Evolutionary conservation across 2,797 vertebrate genomes (phyloP), one percentile per base, ranked within the genome.

Genomic region (Botia kubotai): DNA sequence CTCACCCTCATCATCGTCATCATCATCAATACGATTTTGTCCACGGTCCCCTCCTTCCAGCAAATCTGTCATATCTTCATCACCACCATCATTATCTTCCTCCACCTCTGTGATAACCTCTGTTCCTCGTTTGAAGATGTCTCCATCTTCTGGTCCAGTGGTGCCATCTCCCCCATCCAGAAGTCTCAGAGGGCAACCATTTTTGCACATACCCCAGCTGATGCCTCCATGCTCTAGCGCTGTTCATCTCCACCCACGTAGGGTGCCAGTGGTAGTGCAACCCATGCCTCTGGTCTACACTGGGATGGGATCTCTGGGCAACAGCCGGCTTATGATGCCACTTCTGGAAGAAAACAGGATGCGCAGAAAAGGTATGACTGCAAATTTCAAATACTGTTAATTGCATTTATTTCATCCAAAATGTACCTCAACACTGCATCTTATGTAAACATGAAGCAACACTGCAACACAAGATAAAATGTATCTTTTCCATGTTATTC

Each of bases 151-250:
- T 19, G 58, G 75, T 91, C 94, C 76, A 36, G 29, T 65, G 76
- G 93, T 95, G 83, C 92, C 95, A 77, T 95, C 94, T 86, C 93
- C 95, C 0, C 95, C 95, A 8, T 86, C 80, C 75, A 55, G 83
- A 8, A 91, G 93, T 82, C 91, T 95, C 82, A 92, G 94, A 85
- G 94, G 94, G 83, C 95, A 95, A 89, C 94, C 95, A 58, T 95
- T 95, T 93, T 93, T 95, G 92, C 95, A 95, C 93, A 94, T 96
- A 85, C 95, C 95, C 84, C 94, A 95, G 83, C 93, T 93, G 17
- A 93, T 95, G 83, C 94, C 94, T 78, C 92, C 94, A 84, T 95
- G 95, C 55, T 95, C 93, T 23, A 85, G 80, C 48, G 77, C 82
- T 1, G 67, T 85, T 23, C 87, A 86, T 50, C 52, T 85, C 4